Base-by-base conservation (phyloP, 1,140 invertebrate species). In the Pogonomyrmex barbatus region DNA sequence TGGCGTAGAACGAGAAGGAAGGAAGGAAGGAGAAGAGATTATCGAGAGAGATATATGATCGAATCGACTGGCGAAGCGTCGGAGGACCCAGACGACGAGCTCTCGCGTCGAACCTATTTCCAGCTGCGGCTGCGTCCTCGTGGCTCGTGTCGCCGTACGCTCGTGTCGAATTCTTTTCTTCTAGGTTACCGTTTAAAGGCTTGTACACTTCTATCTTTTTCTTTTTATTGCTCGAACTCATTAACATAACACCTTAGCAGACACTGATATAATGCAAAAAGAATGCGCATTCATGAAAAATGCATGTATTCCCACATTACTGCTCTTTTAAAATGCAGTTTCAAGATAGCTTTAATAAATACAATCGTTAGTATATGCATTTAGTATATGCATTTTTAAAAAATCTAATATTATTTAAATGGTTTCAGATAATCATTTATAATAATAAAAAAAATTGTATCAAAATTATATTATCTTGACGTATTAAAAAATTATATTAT, bases 41-140 rank as follows among this genome's bases (percentile, higher is more conserved):
- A 83, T 83, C 68, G 67, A 71, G 30, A 67, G 63, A 83, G 30
- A 73, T 39, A 68, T 73, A 47, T 30, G 68, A 73, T 58, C 71
- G 62, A 78, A 81, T 75, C 45, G 68, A 73, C 68, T 47, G 54
- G 39, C 79, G 67, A 71, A 82, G 30, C 42, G 68, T 83, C 67
- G 79, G 68, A 83, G 68, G 42, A 83, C 54, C 68, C 68, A 83
- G 68, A 91, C 79, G 58, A 91, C 89, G 90, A 91, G 90, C 89
- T 88, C 85, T 77, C 62, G 54, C 84, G 33, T 87, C 83, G 60
- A 47, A 76, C 85, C 88, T 91, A 91, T 91, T 91, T 91, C 90
- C 90, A 91, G 90, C 87, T 70, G 54, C 62, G 47, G 60, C 65
- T 24, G 65, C 73, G 85, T 91, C 83, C 81, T 91, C 90, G 85